phyloP scores from a whole-genome alignment of 2,797 vertebrate species.

The Gymnoscopelus microlampas region DNA sequence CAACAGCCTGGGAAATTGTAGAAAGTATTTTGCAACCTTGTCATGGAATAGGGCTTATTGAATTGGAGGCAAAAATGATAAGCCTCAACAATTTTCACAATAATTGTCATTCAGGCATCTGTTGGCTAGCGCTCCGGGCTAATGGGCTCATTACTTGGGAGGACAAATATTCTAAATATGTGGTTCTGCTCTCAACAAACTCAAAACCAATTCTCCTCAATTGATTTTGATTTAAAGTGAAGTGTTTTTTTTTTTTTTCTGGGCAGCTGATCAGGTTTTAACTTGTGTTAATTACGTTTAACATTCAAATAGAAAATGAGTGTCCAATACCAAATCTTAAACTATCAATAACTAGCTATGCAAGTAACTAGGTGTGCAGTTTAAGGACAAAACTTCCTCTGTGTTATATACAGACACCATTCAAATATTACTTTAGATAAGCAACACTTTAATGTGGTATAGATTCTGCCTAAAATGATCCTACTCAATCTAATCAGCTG shows the following conservation, averaged over 20 bases:
- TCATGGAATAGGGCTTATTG: conserved; percentile 55
- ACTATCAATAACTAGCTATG: too few relatives aligned
- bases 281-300: too few relatives aligned
- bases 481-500: too few relatives aligned
- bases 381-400: too few relatives aligned
- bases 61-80: conserved; percentile 46
- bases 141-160: conserved; percentile 57
- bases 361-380: too few relatives aligned
- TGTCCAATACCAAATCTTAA: too few relatives aligned
- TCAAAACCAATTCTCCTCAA: conserved; percentile 38
- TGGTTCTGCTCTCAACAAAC: conserved; percentile 21
- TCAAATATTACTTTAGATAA: too few relatives aligned
- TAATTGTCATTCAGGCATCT: conserved; percentile 52
- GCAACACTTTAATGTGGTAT: too few relatives aligned
- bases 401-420: too few relatives aligned
- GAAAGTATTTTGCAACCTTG: conserved; percentile 53
- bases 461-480: too few relatives aligned
- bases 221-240: conserved; percentile 12
- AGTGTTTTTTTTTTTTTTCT: background rate
- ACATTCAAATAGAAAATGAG: too few relatives aligned
- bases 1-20: background rate
- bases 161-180: conserved; percentile 59
- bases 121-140: conserved; percentile 47
- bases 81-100: conserved; percentile 66
- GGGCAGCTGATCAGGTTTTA: too few relatives aligned